phyloP scores from a whole-genome alignment of 2,113 vertebrate species.

The Rhegmatorhina hoffmannsi region DNA sequence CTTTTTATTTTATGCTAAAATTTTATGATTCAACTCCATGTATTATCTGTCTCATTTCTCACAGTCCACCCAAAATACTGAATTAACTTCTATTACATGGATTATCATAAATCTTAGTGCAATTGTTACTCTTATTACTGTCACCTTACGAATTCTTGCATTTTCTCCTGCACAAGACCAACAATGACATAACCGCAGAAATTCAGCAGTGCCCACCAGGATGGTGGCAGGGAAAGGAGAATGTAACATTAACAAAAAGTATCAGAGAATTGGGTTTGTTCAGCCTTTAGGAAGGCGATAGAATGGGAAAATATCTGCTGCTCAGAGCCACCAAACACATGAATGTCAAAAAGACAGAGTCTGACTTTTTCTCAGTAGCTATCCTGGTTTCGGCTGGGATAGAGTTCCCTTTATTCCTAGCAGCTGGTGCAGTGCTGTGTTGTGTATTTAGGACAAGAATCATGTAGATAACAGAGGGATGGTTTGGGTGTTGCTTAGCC shows the following conservation, averaged over 20 bases:
- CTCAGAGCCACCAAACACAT: neutral
- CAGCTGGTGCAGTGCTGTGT: neutral
- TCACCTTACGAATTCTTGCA: neutral
- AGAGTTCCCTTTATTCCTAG: neutral
- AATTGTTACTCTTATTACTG: neutral
- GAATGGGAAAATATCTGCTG: neutral
- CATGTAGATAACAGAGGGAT: neutral
- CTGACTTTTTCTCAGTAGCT: neutral
- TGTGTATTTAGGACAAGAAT: neutral
- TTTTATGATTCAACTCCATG: neutral
- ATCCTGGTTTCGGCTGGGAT: neutral
- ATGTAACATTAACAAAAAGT: neutral
- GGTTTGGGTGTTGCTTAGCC: neutral
- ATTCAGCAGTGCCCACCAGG: neutral
- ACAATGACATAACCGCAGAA: fast-evolving
- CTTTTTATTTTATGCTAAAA: neutral
- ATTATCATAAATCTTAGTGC: neutral
- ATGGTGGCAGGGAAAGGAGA: neutral
- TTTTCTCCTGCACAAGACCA: neutral
- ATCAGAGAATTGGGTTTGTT: neutral
- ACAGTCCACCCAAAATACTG: neutral
- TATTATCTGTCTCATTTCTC: neutral
- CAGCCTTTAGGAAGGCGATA: neutral
- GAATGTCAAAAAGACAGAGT: neutral
- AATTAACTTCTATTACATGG: neutral